phyloP scores from a whole-genome alignment of 1,140 invertebrate species.

The Cheumatopsyche charites region DNA sequence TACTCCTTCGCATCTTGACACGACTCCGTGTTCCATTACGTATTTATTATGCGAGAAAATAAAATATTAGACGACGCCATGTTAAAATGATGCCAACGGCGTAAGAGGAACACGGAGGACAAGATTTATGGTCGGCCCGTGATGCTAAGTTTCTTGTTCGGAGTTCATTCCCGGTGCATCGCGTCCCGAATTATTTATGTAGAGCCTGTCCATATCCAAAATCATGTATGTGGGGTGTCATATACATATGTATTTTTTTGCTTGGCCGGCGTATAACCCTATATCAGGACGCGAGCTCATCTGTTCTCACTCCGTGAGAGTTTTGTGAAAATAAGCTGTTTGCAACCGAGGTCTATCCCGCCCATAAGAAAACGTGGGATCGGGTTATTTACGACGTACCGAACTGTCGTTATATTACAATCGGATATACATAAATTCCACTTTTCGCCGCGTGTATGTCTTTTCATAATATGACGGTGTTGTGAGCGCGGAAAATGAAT shows the following conservation, averaged over 20 bases:
- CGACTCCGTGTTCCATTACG: neutral
- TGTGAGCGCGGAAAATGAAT: too few relatives aligned
- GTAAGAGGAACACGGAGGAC: neutral
- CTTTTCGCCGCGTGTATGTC: conserved; percentile 16
- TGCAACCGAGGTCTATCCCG: conserved; percentile 2
- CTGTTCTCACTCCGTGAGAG: conserved; percentile 23
- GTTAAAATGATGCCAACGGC: conserved; percentile 8
- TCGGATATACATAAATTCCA: conserved; percentile 15
- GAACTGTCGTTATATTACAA: conserved; percentile 17
- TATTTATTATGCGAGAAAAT: conserved; percentile 23
- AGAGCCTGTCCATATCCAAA: neutral
- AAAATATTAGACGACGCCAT: neutral
- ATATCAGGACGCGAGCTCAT: conserved; percentile 9
- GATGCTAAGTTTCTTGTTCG: conserved; percentile 32
- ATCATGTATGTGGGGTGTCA: neutral
- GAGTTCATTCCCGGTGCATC: conserved; percentile 37
- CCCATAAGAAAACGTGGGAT: too few relatives aligned
- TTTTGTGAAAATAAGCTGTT: conserved; percentile 22
- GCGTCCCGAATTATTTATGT: conserved; percentile 37
- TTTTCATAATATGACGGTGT: neutral
- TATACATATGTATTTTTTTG: too few relatives aligned
- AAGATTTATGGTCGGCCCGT: conserved; percentile 34
- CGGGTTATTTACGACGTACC: conserved; percentile 11
- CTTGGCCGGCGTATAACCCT: neutral
- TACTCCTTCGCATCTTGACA: neutral